Evolutionary conservation across 2,888 invertebrate genomes (phyloP).

Genomic region (Tenthredo livida): DNA sequence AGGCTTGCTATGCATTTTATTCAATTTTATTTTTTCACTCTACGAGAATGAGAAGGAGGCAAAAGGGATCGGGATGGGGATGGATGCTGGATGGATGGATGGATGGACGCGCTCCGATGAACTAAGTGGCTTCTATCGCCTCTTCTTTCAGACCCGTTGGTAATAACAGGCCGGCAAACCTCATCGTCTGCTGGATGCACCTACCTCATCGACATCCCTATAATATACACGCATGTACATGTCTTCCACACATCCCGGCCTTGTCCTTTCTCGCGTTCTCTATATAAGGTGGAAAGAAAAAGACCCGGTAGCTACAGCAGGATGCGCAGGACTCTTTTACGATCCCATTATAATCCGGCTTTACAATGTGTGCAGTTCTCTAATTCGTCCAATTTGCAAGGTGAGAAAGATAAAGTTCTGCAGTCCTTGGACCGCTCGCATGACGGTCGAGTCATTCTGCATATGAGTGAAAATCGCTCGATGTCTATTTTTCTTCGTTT

Average conservation of each 20-base stretch:
- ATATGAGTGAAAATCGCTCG: too few species aligned
- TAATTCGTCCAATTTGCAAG: background rate
- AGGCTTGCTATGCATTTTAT: too few species aligned
- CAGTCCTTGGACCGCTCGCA: too few species aligned
- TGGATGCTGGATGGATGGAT: constrained; percentile 37
- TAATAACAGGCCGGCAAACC: constrained; percentile 50
- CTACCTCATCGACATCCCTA: background rate
- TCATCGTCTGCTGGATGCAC: constrained; percentile 1
- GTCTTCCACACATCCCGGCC: background rate
- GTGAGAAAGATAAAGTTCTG: too few species aligned
- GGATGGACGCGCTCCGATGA: constrained; percentile 52
- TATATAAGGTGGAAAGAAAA: background rate
- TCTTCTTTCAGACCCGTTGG: constrained; percentile 8
- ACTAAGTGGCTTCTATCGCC: constrained; percentile 48
- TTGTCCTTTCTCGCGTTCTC: background rate
- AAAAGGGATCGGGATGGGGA: constrained; percentile 5
- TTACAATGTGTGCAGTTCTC: background rate
- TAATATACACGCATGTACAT: too few species aligned
- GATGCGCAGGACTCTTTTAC: background rate
- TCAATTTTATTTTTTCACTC: constrained; percentile 15
- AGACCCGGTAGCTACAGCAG: too few species aligned
- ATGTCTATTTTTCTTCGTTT: too few species aligned
- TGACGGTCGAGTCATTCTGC: too few species aligned
- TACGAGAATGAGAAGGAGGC: background rate
- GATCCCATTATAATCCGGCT: background rate